Evolutionary conservation across 1,140 invertebrate species (phyloP), one percentile per base, ranked within the genome.

Genomic region (Ips typographus): DNA sequence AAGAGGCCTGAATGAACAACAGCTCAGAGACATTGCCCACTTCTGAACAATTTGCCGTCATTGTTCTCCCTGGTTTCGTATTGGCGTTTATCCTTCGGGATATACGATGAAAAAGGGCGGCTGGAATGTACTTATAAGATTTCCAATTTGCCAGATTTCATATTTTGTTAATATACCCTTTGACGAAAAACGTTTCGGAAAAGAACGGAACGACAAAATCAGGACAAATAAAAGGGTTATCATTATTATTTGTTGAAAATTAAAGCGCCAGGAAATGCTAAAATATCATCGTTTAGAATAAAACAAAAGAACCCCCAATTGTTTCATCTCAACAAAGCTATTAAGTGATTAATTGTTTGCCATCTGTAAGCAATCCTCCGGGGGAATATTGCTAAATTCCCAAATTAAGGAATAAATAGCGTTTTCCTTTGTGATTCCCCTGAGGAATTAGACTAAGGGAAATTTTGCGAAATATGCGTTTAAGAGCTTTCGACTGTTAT

Each of bases 261-360:
- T 22, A 22, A 22, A 22, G 22, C 22, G 22, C 22, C 22, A 22
- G 22, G 22, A 22, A 22, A 22, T 22, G 22, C 22, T 22, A 22
- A 22, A 22, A 22, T 22, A 22, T 22, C 22, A 49, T 36, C 47
- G 43, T 55, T 65, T 53, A 65, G 53, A 55, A 65, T 42, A 41
- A 56, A 65, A 65, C 63, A 65, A 65, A 42, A 39, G 40, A 40
- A 6, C 41, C 37, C 49, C 22, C 22, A 65, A 55, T 56, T 56
- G 63, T 65, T 65, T 65, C 56, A 65, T 65, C 56, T 65, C 56
- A 65, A 56, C 63, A 65, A 53, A 65, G 63, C 49, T 55, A 65
- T 65, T 65, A 65, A 52, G 5, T 65, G 63, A 65, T 65, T 65
- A 65, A 65, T 65, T 56, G 49, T 65, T 65, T 22, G 37, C 40